Evolutionary conservation across 2,797 vertebrate species (phyloP), one percentile per base, ranked within the genome.

Genomic region (Coracias cyanogaster): DNA sequence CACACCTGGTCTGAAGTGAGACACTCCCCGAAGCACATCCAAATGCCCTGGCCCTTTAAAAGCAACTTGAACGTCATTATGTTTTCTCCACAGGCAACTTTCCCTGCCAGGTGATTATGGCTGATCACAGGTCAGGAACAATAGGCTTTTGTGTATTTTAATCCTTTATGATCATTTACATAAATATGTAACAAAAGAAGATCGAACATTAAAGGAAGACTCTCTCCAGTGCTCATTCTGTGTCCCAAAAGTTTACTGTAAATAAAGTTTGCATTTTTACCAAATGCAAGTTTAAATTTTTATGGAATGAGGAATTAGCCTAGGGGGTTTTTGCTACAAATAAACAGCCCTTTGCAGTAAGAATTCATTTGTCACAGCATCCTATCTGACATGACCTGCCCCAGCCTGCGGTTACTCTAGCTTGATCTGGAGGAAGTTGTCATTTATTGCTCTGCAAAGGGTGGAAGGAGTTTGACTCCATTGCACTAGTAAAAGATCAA

Each of bases 71-170:
- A 10, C 3, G 5, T 82, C 15, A 60, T 76, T 62, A 28, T 1
- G 3, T 85, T 94, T 93, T 71, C 54, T 85, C 64, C 67, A 76
- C 79, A 78, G 20, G 51, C 57, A 72, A 20, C 76, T 91, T 25
- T 54, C 37, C n/a, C 20, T 64, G 67, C 61, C 45, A 77, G 16
- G 33, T 81, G 82, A 17, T 45, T 83, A 19, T 43, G 22, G 22
- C 33, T 88, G 41, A 84, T 76, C 39, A 66, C 17, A 66, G 51
- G 16, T 58, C 73, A 73, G 54, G 60, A 94, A 96, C 80, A 96
- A 94, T 62, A 86, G 73, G 31, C 62, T 89, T 90, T 62, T 94
- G 81, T 96, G 15, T 46, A 28, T 65, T 76, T 82, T 90, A 93
- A 79, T 93, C 92, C 65, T 73, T 81, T n/a, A 31, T 58, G 24